phyloP scores from a whole-genome alignment of 2,888 invertebrate genomes.

The Cataglyphis altisquamis region DNA sequence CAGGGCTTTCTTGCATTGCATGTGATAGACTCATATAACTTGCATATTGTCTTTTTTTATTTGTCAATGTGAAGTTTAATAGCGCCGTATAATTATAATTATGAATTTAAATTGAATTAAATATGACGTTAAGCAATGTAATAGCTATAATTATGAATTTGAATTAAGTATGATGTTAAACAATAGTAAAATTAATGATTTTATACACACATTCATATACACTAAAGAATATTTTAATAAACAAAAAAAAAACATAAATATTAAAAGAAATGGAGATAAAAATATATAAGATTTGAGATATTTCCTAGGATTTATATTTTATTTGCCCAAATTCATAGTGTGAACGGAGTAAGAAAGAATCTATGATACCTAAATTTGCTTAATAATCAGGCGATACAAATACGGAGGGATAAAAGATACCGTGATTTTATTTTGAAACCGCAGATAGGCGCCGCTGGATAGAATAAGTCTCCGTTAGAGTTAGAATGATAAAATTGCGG shows the following conservation, averaged over 20 bases:
- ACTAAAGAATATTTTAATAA: conserved; percentile 15
- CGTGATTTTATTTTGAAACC: conserved; percentile 86
- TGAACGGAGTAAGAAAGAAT: conserved; percentile 6
- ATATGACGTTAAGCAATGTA: neutral
- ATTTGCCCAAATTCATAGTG: neutral
- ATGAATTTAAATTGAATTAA: neutral
- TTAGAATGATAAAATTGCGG: conserved; percentile 86
- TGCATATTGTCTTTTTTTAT: neutral
- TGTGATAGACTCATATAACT: conserved; percentile 20
- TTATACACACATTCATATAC: neutral
- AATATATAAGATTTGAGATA: neutral
- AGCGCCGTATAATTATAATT: neutral
- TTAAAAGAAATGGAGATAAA: neutral
- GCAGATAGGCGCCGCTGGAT: conserved; percentile 77
- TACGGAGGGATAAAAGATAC: conserved; percentile 73
- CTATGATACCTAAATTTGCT: conserved; percentile 45
- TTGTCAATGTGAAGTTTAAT: conserved; percentile 6
- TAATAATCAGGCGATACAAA: conserved; percentile 69
- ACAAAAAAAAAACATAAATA: neutral
- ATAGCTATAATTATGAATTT: neutral
- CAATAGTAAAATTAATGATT: conserved; percentile 24
- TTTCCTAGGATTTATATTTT: conserved; percentile 26
- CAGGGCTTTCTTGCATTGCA: conserved; percentile 63
- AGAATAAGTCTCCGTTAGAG: conserved; percentile 71
- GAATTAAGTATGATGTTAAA: conserved; percentile 18